Evolutionary conservation across 2,113 vertebrate genomes (phyloP).

Genomic region (Sturnira hondurensis): DNA sequence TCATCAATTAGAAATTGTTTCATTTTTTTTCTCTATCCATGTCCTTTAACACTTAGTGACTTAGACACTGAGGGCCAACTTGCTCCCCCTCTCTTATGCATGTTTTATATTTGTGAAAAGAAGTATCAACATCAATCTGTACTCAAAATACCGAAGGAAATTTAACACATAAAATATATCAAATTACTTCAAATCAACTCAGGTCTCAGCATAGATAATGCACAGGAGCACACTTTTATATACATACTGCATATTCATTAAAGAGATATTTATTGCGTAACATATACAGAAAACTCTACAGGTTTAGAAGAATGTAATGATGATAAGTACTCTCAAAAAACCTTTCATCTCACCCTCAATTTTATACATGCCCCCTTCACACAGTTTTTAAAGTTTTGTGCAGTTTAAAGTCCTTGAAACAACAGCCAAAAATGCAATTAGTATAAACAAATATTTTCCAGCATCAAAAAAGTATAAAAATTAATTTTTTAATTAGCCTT

Average conservation of each 20-base stretch:
- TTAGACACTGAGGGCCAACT: not conserved
- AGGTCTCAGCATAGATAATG: not conserved
- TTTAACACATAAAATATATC: not conserved
- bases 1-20: not conserved
- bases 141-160: not conserved
- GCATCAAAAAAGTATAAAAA: not conserved
- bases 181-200: not conserved
- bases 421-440: not conserved
- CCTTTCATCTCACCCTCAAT: not conserved
- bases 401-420: not conserved
- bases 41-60: not conserved
- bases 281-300: not conserved
- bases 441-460: not conserved
- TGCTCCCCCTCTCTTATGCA: not conserved
- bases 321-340: not conserved
- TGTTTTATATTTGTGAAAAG: not conserved
- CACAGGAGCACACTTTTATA: not conserved
- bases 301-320: not conserved
- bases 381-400: not conserved
- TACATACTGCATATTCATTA: not conserved
- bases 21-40: not conserved
- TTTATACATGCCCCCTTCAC: not conserved
- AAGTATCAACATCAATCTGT: not conserved
- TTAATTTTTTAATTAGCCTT: not conserved
- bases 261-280: not conserved